Base-by-base conservation (phyloP, 2,797 vertebrate genomes). In the Parauchenoglanis ngamensis region DNA sequence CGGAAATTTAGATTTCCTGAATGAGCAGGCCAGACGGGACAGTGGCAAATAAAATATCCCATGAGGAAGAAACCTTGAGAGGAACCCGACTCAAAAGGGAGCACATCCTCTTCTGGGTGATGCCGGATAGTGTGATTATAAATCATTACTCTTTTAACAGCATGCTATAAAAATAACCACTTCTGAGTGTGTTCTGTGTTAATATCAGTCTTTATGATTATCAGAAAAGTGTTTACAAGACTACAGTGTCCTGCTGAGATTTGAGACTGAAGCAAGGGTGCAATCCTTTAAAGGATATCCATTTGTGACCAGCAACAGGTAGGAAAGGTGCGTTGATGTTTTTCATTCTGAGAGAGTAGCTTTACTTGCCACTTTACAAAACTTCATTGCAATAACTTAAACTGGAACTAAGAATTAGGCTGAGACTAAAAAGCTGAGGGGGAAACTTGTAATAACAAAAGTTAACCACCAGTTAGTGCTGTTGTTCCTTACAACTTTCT, bases 391-490 rank as follows among this genome's bases (percentile, higher is more conserved):
- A 72, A 21, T 17, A 44, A 25, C 21, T 46, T n/a, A 19, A 54
- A 54, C 44, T 75, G 21, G 19, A 12, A 25, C 46, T 77, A 56
- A 77, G 52, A 44, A 15, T 63, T 7, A 61, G 40, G 57, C 23
- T 44, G 12, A 57, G 35, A n/a, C 40, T 63, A 61, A 65, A 65
- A 17, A 49, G 2, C 40, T 10, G 40, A 7, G 0, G 25, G 44
- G 46, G 0, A 57, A 56, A 56, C 23, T 19, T 88, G 87, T 46
- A 82, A 67, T 75, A 76, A 67, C 68, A 82, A 44, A 79, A 15
- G 35, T 54, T 44, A 40, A 7, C 84, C 87, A 88, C 87, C 25
- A 85, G 84, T 49, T 85, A 63, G 87, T 44, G 76, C 46, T 85
- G 54, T 57, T 85, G 84, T 67, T 76, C 77, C 73, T 82, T 76